Conservation (phyloP, 1,140 invertebrate species). For the Brachionus sp. region DNA sequence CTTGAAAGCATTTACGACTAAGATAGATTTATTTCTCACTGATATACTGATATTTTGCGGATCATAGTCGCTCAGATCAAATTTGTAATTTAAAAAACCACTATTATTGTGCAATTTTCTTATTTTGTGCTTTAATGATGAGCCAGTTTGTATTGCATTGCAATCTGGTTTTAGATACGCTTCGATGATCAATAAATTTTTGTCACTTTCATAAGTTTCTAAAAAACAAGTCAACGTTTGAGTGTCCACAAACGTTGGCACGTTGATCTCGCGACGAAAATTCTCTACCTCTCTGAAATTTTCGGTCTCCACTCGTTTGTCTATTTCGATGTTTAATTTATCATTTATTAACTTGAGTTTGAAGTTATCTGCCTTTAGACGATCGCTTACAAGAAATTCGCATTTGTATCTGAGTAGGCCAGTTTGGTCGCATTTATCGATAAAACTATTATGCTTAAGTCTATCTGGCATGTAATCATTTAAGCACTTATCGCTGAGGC, state of each 20-base stretch:
- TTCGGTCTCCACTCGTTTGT: not conserved
- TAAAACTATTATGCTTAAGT: conserved; percentile 6
- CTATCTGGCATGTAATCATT: not conserved
- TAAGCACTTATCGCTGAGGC: not conserved
- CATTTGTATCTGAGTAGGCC: conserved; percentile 25
- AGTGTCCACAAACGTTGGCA: conserved; percentile 1
- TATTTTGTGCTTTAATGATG: not conserved
- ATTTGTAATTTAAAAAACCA: conserved; percentile 22
- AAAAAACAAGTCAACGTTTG: not conserved
- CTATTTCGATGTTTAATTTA: conserved; percentile 8
- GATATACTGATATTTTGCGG: conserved; percentile 27
- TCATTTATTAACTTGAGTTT: not conserved
- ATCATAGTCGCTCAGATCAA: conserved; percentile 36
- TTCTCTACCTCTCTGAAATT: conserved; percentile 16
- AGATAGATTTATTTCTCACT: not conserved
- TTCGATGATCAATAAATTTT: conserved; percentile 8
- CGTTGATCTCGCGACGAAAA: not conserved
- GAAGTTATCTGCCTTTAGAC: not conserved
- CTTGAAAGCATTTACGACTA: conserved; percentile 21
- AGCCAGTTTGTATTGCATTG: not conserved
- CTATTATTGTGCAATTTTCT: not conserved
- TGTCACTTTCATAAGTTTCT: not conserved
- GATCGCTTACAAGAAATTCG: not conserved
- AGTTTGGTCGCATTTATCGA: conserved; percentile 17
- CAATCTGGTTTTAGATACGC: not conserved